Conservation (phyloP, 2,113 vertebrate genomes). For the Dendrocopos noguchii region DNA sequence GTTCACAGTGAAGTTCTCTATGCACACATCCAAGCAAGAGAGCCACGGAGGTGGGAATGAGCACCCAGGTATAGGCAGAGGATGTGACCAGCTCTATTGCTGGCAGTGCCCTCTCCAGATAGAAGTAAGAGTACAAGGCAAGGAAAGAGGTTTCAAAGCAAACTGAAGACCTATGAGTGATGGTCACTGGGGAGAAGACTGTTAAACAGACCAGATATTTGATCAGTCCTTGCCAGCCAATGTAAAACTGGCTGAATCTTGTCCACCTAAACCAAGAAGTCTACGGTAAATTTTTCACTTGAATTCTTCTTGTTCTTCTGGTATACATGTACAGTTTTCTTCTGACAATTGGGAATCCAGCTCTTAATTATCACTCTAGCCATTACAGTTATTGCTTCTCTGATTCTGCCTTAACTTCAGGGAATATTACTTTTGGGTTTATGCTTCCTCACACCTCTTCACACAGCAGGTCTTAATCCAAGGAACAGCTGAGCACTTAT, state of each 20-base stretch:
- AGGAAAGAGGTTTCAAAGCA: neutral
- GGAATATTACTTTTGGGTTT: neutral
- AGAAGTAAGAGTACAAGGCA: neutral
- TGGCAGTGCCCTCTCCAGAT: neutral
- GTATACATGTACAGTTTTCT: neutral
- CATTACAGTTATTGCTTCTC: neutral
- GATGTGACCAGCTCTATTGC: neutral
- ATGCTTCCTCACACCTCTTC: neutral
- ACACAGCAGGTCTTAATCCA: neutral
- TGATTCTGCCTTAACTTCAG: neutral
- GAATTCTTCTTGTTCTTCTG: neutral
- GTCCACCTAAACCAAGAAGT: neutral
- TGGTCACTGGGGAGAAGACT: neutral
- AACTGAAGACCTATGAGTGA: neutral
- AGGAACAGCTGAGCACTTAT: neutral
- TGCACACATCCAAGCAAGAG: accelerated
- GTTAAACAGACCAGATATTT: neutral
- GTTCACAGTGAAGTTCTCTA: neutral
- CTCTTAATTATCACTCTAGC: conserved; percentile 37
- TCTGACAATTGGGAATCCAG: conserved; percentile 3
- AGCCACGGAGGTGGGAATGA: neutral
- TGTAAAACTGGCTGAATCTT: neutral
- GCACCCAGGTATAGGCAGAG: neutral
- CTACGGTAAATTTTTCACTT: neutral
- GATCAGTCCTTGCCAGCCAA: neutral